Conservation (phyloP, 2,797 vertebrate species). For the Acanthurus lineatus region DNA sequence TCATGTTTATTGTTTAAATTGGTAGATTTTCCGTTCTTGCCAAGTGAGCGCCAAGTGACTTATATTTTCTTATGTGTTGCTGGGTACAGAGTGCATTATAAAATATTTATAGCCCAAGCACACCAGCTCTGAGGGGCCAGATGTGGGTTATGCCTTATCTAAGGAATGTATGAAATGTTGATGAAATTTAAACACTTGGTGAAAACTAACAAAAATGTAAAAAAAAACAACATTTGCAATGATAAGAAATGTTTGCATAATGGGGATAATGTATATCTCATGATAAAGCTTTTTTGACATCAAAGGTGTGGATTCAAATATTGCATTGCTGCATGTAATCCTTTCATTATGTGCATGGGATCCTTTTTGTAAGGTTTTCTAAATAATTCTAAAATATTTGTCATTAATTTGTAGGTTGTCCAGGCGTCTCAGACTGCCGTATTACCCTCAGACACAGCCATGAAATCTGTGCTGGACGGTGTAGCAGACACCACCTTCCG, state of each 20-base stretch:
- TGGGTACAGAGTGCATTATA: constrained; percentile 5
- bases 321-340: constrained; percentile 6
- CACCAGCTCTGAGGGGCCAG: background rate
- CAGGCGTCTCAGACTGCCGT: constrained; percentile 74
- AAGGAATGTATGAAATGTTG: background rate
- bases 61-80: constrained; percentile 14
- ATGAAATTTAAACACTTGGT: background rate
- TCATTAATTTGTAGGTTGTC: constrained; percentile 79
- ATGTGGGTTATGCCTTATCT: background rate
- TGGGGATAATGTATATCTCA: background rate
- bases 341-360: background rate
- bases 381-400: constrained; percentile 67
- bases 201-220: background rate
- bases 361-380: constrained; percentile 12
- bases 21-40: background rate
- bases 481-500: constrained; percentile 98
- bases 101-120: constrained; percentile 9
- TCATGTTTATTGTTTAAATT: constrained; percentile 3
- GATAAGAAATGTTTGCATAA: background rate
- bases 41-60: constrained; percentile 15
- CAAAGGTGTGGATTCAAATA: background rate
- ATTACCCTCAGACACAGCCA: constrained; percentile 87
- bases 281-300: constrained; percentile 5
- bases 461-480: constrained; percentile 98
- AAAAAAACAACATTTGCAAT: constrained; percentile 21